Evolutionary conservation across 2,888 invertebrate species (phyloP).

Genomic region (Syrista parreyssii): DNA sequence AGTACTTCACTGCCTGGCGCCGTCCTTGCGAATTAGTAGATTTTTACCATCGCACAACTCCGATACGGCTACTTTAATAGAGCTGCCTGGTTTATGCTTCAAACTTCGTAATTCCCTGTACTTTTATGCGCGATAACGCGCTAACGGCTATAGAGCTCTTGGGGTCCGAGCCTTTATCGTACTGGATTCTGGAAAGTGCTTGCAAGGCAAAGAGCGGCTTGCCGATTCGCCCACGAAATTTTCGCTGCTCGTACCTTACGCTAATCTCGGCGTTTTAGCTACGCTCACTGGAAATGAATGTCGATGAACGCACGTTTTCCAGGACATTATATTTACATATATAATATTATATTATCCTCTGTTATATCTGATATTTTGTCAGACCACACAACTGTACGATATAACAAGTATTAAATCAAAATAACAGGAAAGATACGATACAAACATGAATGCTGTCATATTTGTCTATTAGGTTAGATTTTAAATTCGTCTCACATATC

Average conservation of each 20-base stretch:
- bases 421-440: neutral
- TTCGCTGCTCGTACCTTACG: neutral
- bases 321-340: neutral
- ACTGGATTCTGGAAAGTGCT: neutral
- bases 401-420: neutral
- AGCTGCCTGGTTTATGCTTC: slow-evolving; percentile 14
- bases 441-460: neutral
- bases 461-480: neutral
- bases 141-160: slow-evolving; percentile 10
- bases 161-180: neutral
- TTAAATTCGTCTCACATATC: neutral
- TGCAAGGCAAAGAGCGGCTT: neutral
- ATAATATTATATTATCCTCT: neutral
- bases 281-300: neutral
- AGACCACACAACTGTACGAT: neutral
- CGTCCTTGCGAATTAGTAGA: slow-evolving; percentile 23
- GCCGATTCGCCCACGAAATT: slow-evolving; percentile 12
- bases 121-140: slow-evolving; percentile 16
- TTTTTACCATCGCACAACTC: slow-evolving; percentile 13
- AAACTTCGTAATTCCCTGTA: slow-evolving; percentile 23
- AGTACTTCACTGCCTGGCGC: neutral
- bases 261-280: neutral
- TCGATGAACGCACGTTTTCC: neutral
- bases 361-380: neutral
- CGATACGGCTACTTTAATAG: slow-evolving; percentile 21